phyloP scores from a whole-genome alignment of 2,797 vertebrate genomes.

The Steatocranus sp. region DNA sequence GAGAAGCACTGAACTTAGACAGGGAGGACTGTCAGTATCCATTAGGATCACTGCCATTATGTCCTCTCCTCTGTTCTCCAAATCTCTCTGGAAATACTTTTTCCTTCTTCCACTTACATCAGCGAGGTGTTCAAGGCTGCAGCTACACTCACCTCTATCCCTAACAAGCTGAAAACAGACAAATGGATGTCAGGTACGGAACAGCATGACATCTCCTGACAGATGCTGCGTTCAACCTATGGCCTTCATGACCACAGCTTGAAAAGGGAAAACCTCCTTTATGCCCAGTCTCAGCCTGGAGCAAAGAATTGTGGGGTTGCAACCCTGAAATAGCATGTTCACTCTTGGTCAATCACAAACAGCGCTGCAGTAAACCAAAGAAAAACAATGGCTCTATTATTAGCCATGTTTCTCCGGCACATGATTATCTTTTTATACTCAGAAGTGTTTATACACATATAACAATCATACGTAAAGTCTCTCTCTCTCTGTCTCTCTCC shows the following conservation, averaged over 20 bases:
- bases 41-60: constrained; percentile 19
- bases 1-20: not conserved
- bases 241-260: not conserved
- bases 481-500: not conserved
- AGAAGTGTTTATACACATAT: constrained; percentile 18
- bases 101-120: not conserved
- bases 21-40: constrained; percentile 5
- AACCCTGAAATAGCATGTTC: constrained; percentile 6
- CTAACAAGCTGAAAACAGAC: constrained; percentile 30
- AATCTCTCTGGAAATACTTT: not conserved
- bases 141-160: not conserved
- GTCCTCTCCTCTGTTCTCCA: not conserved
- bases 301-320: constrained; percentile 10
- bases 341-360: constrained; percentile 2
- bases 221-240: not conserved
- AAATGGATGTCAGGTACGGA: not conserved
- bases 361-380: not conserved
- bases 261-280: not conserved
- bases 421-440: constrained; percentile 47
- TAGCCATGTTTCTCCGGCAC: constrained; percentile 15
- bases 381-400: constrained; percentile 30
- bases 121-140: not conserved
- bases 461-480: not conserved
- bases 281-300: not conserved
- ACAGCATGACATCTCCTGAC: constrained; percentile 6